Conservation (phyloP, 2,797 vertebrate genomes). For the Tokudaia tokunoshimensis region DNA sequence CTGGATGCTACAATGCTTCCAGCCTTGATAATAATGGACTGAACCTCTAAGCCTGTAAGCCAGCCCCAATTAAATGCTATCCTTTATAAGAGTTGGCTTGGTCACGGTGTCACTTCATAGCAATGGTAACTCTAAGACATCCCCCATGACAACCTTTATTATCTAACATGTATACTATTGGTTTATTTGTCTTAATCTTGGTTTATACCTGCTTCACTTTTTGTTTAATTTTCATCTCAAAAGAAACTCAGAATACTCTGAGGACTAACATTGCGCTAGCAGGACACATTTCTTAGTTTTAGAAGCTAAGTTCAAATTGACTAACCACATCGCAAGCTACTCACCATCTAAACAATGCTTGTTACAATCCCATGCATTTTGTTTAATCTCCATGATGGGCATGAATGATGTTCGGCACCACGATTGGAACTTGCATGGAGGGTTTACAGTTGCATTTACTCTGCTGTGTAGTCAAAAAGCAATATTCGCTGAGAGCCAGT, state of each 20-base stretch:
- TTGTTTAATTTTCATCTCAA: neutral
- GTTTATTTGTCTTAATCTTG: neutral
- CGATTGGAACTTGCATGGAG: neutral
- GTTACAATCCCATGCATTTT: neutral
- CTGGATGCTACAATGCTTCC: neutral
- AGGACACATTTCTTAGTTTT: neutral
- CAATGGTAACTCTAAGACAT: neutral
- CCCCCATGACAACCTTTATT: neutral
- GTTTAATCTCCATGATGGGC: neutral
- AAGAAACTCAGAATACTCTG: neutral
- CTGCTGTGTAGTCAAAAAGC: slow-evolving; percentile 37
- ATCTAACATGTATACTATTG: neutral
- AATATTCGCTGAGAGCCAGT: neutral
- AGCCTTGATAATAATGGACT: neutral
- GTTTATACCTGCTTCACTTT: neutral
- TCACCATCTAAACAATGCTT: neutral
- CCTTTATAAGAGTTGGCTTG: neutral
- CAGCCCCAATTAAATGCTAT: neutral
- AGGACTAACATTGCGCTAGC: neutral
- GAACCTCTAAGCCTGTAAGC: neutral
- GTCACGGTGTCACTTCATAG: neutral
- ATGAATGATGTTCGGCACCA: neutral
- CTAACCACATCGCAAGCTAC: neutral
- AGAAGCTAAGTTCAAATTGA: neutral
- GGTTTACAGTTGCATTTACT: neutral